Conservation (phyloP, 2,113 vertebrate genomes). For the Coryphaenoides rupestris region DNA sequence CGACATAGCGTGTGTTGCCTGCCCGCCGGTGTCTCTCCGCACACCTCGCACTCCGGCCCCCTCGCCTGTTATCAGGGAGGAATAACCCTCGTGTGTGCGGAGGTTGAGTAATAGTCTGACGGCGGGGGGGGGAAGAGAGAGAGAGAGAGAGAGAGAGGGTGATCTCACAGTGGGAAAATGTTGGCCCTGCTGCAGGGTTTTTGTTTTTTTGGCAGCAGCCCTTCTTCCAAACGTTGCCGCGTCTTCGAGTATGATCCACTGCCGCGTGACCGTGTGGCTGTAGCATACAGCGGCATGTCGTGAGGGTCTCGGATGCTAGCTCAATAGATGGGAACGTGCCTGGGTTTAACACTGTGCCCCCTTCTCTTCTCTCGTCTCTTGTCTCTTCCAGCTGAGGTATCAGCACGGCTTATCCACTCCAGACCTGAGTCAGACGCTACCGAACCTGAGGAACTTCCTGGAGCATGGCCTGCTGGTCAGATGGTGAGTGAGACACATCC, state of each 20-base stretch:
- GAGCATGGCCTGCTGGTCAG: constrained; percentile 92
- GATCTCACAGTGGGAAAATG: constrained; percentile 56
- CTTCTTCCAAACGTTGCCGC: constrained; percentile 19
- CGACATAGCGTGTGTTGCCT: no score
- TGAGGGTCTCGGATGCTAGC: no score
- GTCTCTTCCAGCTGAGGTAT: constrained; percentile 86
- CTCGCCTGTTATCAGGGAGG: constrained; percentile 49
- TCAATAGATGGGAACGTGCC: neutral
- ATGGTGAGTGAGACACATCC: constrained; percentile 78
- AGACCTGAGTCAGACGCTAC: constrained; percentile 93
- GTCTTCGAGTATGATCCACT: neutral
- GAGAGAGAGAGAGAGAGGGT: no score
- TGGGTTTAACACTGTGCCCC: constrained; percentile 29
- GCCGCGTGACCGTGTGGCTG: no score
- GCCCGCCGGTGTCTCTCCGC: constrained; percentile 38
- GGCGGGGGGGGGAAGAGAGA: no score
- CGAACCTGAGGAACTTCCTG: constrained; percentile 96
- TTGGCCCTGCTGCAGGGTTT: constrained; percentile 27
- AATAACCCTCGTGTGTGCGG: constrained; percentile 46
- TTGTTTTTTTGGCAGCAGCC: no score
- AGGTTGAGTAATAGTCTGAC: constrained; percentile 51
- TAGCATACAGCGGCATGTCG: no score
- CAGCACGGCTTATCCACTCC: constrained; percentile 94
- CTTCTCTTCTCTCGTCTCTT: constrained; percentile 18
- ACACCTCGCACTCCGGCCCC: constrained; percentile 49